Conservation (phyloP, 2,888 invertebrate species). For the Tetranychus piercei region DNA sequence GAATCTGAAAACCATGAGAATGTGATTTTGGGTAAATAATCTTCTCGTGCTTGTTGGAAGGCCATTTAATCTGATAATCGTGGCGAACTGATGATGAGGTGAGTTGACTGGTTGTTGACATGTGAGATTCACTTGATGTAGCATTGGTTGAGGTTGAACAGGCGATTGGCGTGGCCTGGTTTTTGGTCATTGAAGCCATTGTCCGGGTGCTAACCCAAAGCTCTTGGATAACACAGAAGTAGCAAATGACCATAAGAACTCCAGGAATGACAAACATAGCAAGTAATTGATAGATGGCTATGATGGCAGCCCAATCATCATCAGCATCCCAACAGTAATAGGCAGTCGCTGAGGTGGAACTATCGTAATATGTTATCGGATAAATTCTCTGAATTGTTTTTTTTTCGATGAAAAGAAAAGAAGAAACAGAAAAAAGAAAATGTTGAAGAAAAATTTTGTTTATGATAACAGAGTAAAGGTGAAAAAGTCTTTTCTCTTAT, state of each 20-base stretch:
- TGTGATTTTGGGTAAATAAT: background rate
- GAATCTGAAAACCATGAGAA: slow-evolving; percentile 18
- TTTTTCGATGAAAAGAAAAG: background rate
- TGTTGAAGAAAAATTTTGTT: background rate
- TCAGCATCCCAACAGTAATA: slow-evolving; percentile 28
- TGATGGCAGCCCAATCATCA: slow-evolving; percentile 27
- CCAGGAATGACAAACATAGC: slow-evolving; percentile 34
- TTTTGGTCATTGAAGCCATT: slow-evolving; percentile 31
- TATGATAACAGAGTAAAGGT: too few species aligned
- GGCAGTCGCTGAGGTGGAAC: slow-evolving; percentile 27
- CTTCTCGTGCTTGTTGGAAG: slow-evolving; percentile 12
- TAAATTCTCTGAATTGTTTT: slow-evolving; percentile 24
- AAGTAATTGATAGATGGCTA: slow-evolving; percentile 33
- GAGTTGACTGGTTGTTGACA: background rate
- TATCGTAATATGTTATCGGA: slow-evolving; percentile 29
- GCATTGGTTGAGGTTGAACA: background rate
- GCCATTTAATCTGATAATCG: slow-evolving; percentile 19
- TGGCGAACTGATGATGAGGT: background rate
- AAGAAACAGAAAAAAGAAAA: background rate
- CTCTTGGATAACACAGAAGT: slow-evolving; percentile 34
- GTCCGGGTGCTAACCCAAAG: slow-evolving; percentile 35
- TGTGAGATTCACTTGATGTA: background rate
- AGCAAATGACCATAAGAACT: slow-evolving; percentile 33
- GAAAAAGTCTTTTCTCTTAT: too few species aligned
- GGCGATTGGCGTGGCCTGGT: slow-evolving; percentile 11